A percentile compares a stretch with the other conserved stretches of the same genome.
phyloP scores from a whole-genome alignment of 2,888 invertebrate species.

The Aleiodes alternator region DNA sequence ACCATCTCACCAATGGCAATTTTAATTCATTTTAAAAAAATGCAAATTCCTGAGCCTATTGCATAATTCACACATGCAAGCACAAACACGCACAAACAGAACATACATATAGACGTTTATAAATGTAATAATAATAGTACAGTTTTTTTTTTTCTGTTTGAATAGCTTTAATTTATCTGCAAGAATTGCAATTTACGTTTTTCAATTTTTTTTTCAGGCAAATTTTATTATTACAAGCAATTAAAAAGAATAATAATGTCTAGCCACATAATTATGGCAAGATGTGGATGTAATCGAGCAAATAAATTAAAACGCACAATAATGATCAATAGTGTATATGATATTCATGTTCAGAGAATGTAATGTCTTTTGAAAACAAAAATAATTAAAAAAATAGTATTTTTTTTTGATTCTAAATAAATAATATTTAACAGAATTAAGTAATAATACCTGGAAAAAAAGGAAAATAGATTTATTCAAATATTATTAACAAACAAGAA shows the following conservation, averaged over 20 bases:
- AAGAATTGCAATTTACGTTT: conserved; percentile 64
- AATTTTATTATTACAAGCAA: conserved; percentile 52
- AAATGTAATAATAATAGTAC: conserved; percentile 59
- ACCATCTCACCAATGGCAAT: conserved; percentile 69
- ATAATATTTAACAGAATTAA: conserved; percentile 27
- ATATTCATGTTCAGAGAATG: conserved; percentile 66
- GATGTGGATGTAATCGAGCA: conserved; percentile 63
- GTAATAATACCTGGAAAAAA: conserved; percentile 31
- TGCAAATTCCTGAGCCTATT: conserved; percentile 65
- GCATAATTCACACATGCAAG: conserved; percentile 74
- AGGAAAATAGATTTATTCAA: neutral
- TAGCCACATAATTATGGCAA: conserved; percentile 39
- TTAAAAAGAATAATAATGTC: conserved; percentile 39
- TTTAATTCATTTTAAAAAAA: conserved; percentile 49
- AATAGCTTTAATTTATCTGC: conserved; percentile 71
- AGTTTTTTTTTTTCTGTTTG: conserved; percentile 54
- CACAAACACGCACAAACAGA: conserved; percentile 71
- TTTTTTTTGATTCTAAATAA: conserved; percentile 14
- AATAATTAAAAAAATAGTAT: conserved; percentile 7
- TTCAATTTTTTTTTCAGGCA: conserved; percentile 58
- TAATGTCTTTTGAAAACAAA: conserved; percentile 64
- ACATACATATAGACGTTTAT: conserved; percentile 62
- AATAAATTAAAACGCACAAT: conserved; percentile 71
- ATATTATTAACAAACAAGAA: conserved; percentile 19
- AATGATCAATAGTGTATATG: conserved; percentile 55